These are phyloP conservation scores for Nesogale talazaci DNA, from an alignment of 2,113 vertebrate species.

Conservation along the genomic window DNA sequence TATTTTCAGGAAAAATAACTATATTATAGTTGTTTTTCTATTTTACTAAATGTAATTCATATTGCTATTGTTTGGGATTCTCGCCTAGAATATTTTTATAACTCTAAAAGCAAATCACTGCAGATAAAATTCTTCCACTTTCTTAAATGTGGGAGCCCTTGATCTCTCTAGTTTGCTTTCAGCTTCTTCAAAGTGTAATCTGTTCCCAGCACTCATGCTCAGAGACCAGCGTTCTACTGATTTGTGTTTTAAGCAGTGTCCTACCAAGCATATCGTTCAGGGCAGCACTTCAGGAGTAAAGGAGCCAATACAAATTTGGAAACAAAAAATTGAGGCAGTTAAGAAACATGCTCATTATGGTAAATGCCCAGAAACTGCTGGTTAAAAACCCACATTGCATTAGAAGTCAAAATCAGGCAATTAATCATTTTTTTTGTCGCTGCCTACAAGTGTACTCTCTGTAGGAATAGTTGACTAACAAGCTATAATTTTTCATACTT, in stretches of 20 bases:
- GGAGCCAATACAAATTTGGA: background rate
- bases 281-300: conserved; percentile 6
- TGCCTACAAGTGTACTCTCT: background rate
- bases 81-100: background rate
- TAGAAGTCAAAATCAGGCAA: conserved; percentile 6
- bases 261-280: conserved; percentile 29
- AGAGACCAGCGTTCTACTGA: conserved; percentile 42
- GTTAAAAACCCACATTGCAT: background rate
- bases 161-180: conserved; percentile 48
- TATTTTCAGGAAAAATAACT: conserved; percentile 3
- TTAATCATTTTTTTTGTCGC: background rate
- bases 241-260: conserved; percentile 25
- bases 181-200: conserved; percentile 50
- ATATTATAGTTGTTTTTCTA: background rate
- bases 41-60: background rate
- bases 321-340: background rate
- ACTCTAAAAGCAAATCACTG: background rate
- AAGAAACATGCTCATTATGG: conserved; percentile 25
- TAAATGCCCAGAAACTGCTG: background rate
- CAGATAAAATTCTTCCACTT: conserved; percentile 16
- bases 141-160: conserved; percentile 14
- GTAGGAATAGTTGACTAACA: background rate
- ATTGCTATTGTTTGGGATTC: no score
- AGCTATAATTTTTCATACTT: background rate
- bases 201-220: conserved; percentile 43